These are phyloP conservation scores for Uria aalge DNA, from an alignment of 2,113 vertebrate species.

Conservation along the genomic window DNA sequence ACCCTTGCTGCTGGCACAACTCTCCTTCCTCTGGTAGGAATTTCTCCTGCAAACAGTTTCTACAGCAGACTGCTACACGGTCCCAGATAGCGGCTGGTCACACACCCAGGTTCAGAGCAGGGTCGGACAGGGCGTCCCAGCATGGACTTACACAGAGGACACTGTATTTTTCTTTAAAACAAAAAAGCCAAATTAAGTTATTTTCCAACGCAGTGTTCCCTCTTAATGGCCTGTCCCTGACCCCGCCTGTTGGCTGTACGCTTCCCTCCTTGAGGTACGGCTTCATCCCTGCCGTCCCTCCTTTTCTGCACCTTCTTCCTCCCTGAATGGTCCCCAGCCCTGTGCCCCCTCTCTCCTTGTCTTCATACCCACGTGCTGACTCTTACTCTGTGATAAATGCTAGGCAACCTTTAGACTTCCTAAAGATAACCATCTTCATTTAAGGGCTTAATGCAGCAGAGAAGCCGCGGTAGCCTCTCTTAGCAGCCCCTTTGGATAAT, in stretches of 20 bases:
- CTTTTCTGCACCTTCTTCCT: neutral
- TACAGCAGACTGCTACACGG: neutral
- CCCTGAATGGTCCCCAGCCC: neutral
- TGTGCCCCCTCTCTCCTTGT: neutral
- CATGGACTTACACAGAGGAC: neutral
- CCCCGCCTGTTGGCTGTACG: neutral
- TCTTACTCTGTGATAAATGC: neutral
- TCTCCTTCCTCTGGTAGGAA: neutral
- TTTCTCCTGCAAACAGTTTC: neutral
- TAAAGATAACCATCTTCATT: neutral
- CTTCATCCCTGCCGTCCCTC: neutral
- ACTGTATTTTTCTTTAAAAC: neutral
- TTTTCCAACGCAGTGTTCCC: neutral
- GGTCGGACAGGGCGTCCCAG: neutral
- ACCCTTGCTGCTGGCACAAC: neutral
- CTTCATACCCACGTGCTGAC: neutral
- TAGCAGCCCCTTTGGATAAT: neutral
- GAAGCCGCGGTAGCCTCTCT: neutral
- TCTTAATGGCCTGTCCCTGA: neutral
- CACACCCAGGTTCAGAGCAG: constrained; percentile 15
- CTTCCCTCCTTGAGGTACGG: neutral
- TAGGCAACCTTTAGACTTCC: neutral
- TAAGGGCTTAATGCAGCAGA: neutral
- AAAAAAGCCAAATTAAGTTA: neutral
- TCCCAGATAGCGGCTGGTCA: neutral